phyloP scores from a whole-genome alignment of 2,113 vertebrate species.

The Actenoides hombroni region DNA sequence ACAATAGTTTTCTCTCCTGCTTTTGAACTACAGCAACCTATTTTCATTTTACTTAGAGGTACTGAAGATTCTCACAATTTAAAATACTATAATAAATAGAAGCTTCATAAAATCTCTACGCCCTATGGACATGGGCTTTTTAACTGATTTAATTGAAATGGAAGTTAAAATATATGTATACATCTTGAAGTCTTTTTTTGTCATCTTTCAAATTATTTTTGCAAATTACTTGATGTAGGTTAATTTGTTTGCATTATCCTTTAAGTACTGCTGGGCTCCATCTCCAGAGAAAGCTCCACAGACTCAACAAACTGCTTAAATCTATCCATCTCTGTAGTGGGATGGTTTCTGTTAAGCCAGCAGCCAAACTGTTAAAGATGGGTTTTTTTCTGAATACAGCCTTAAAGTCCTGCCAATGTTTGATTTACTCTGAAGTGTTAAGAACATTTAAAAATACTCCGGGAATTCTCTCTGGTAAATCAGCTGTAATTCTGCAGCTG shows the following conservation, averaged over 20 bases:
- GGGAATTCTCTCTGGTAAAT: neutral
- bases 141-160: neutral
- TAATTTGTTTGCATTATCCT: neutral
- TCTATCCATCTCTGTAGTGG: neutral
- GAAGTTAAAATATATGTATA: neutral
- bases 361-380: neutral
- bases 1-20: neutral
- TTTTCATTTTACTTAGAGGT: neutral
- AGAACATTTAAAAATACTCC: conserved; percentile 17
- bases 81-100: neutral
- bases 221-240: neutral
- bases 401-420: neutral
- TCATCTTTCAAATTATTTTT: neutral
- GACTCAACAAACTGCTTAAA: neutral
- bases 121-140: neutral
- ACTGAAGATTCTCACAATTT: neutral
- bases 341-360: neutral
- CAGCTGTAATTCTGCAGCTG: neutral
- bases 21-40: neutral
- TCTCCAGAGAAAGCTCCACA: neutral
- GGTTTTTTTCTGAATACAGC: neutral
- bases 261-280: neutral
- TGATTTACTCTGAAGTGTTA: neutral
- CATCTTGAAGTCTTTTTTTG: neutral
- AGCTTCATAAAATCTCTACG: neutral